phyloP scores from a whole-genome alignment of 2,113 vertebrate genomes.

The Zootoca vivipara region DNA sequence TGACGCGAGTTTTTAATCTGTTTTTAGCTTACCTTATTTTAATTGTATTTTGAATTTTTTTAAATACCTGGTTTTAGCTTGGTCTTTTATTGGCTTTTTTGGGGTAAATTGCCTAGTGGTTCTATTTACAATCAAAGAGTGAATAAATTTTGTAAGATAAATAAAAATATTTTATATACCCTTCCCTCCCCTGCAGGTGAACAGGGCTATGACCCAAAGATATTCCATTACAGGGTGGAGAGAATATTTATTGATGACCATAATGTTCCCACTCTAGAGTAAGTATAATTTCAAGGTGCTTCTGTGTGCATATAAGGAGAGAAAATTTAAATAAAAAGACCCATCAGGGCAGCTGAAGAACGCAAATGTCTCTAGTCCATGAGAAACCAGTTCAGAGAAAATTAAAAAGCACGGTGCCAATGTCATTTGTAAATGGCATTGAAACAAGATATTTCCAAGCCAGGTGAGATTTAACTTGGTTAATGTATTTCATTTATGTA shows the following conservation, averaged over 20 bases:
- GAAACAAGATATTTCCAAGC: neutral
- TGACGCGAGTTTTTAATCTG: too few relatives aligned
- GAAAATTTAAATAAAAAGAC: neutral
- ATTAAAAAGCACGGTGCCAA: neutral
- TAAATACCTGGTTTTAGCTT: too few relatives aligned
- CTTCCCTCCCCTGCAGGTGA: slow-evolving; percentile 81
- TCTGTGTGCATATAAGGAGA: neutral
- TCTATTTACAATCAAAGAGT: neutral
- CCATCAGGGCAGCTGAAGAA: neutral
- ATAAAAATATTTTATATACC: neutral
- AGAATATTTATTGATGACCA: slow-evolving; percentile 93
- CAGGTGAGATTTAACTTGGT: neutral
- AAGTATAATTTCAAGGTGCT: slow-evolving; percentile 59
- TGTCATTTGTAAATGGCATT: neutral
- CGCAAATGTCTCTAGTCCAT: neutral
- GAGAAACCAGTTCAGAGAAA: neutral
- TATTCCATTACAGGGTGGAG: slow-evolving; percentile 91
- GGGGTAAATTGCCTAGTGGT: too few relatives aligned
- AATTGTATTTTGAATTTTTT: too few relatives aligned
- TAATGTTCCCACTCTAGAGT: slow-evolving; percentile 90
- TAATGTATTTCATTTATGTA: too few relatives aligned
- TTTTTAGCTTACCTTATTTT: too few relatives aligned
- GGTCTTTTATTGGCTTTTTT: too few relatives aligned
- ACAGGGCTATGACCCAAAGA: slow-evolving; percentile 87
- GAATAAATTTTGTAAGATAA: neutral